Conservation (phyloP, 2,797 vertebrate species). For the Chelmon rostratus region DNA sequence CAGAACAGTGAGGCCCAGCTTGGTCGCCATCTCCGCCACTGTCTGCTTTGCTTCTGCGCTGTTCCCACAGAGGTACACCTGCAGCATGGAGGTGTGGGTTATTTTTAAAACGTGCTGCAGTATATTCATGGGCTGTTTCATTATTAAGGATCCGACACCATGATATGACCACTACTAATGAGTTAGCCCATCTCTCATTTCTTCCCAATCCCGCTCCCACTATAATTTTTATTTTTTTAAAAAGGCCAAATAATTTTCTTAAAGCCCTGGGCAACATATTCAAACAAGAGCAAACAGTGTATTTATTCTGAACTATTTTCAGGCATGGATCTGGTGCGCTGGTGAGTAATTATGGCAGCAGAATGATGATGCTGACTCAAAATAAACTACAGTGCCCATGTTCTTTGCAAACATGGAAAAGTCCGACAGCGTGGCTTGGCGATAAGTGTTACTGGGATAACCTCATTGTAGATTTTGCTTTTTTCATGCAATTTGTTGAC, state of each 20-base stretch:
- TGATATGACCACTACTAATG: background rate
- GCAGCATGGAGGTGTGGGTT: slow-evolving; percentile 13
- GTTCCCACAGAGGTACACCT: slow-evolving; percentile 91
- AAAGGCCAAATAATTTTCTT: background rate
- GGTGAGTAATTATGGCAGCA: background rate
- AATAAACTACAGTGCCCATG: background rate
- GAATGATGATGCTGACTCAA: background rate
- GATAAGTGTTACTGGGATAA: too few species aligned
- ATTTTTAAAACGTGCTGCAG: background rate
- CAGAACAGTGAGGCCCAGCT: slow-evolving; percentile 89
- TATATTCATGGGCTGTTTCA: background rate
- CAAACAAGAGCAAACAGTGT: background rate
- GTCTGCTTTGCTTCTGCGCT: slow-evolving; percentile 88
- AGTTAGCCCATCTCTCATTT: background rate
- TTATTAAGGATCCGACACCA: background rate
- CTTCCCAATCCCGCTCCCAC: background rate
- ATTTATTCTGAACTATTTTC: background rate
- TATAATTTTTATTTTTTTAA: background rate
- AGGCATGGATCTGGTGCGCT: background rate
- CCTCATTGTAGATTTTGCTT: too few species aligned
- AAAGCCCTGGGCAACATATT: background rate
- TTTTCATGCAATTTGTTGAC: too few species aligned
- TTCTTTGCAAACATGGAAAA: background rate
- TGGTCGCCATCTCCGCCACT: slow-evolving; percentile 88
- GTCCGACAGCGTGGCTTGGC: background rate